Base-by-base conservation (phyloP, 1,140 invertebrate genomes). In the Cardiocondyla obscurior region DNA sequence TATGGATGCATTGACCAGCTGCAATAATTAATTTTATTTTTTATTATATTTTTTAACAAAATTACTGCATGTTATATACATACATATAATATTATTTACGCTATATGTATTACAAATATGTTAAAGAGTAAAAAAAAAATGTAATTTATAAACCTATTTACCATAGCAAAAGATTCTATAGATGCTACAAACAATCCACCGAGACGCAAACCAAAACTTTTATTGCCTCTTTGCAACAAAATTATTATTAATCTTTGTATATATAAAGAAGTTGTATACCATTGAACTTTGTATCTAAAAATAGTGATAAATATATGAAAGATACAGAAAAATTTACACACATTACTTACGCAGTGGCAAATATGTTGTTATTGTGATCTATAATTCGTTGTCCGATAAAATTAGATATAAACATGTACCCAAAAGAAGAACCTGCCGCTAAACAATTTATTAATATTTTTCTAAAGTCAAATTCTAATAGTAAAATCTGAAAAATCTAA, bases 231-330 rank as follows among this genome's bases (percentile, higher is more conserved):
- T 58, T 44, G 53, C 7, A 74, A 10, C 0, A 74, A 6, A 19
- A 74, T 5, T 6, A 74, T 0, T 58, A 76, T 72, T 10, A 72
- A 7, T n/a, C 8, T 72, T 55, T 72, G 69, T 55, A 72, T 12
- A 33, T 4, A 2, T 55, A 46, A 30, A n/a, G 69, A 4, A 72
- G 22, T 16, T 55, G 5, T 10, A 3, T 72, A 55, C 69, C 69
- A 72, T 10, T 8, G 14, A n/a, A 25, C 6, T 16, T 51, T 70
- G 14, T 72, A 72, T 16, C 67, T 57, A 64, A 42, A 64, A 8
- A n/a, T n/a, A n/a, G 19, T 64, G 0, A 42, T 64, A 4, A 30
- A 3, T 2, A 28, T n/a, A 28, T 65, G 5, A 44, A 25, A 65
- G 8, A 8, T 44, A 16, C 0, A n/a, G 6, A 28, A 44, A n/a